Evolutionary conservation across 2,797 vertebrate species (phyloP).

Genomic region (Denticeps clupeoides): DNA sequence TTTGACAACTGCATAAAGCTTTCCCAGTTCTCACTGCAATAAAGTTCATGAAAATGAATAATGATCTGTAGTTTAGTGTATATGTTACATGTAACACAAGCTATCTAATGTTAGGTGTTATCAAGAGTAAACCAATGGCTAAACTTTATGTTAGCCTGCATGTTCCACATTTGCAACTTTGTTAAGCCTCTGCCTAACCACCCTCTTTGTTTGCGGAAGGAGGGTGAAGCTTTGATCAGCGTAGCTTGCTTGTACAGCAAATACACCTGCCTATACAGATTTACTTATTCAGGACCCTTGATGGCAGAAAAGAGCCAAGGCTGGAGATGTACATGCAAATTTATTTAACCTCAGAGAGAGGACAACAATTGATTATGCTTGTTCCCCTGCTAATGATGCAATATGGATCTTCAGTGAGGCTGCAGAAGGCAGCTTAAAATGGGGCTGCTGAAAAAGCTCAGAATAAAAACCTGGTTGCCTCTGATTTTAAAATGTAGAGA

Average conservation of each 20-base stretch:
- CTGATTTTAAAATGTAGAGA: neutral
- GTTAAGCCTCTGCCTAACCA: too few relatives aligned
- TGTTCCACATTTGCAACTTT: too few relatives aligned
- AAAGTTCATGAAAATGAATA: too few relatives aligned
- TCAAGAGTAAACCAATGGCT: too few relatives aligned
- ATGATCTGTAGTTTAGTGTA: too few relatives aligned
- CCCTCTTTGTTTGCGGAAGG: too few relatives aligned
- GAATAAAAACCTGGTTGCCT: conserved; percentile 7
- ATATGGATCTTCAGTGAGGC: conserved; percentile 30
- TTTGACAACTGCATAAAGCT: too few relatives aligned
- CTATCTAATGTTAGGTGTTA: too few relatives aligned
- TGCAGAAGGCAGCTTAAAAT: conserved; percentile 1
- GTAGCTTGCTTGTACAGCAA: conserved; percentile 13
- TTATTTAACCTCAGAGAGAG: conserved; percentile 3
- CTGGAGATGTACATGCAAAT: conserved; percentile 1
- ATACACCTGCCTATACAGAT: conserved; percentile 5
- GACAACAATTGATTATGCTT: conserved; percentile 15
- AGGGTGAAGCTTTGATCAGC: conserved; percentile 5
- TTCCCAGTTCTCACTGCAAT: too few relatives aligned
- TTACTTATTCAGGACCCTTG: conserved; percentile 2
- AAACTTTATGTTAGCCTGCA: too few relatives aligned
- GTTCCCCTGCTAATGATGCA: conserved; percentile 25
- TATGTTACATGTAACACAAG: too few relatives aligned
- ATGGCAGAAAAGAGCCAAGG: neutral
- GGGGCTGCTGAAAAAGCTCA: conserved; percentile 13